Conservation (phyloP, 2,113 vertebrate species). For the Anas platyrhynchos region DNA sequence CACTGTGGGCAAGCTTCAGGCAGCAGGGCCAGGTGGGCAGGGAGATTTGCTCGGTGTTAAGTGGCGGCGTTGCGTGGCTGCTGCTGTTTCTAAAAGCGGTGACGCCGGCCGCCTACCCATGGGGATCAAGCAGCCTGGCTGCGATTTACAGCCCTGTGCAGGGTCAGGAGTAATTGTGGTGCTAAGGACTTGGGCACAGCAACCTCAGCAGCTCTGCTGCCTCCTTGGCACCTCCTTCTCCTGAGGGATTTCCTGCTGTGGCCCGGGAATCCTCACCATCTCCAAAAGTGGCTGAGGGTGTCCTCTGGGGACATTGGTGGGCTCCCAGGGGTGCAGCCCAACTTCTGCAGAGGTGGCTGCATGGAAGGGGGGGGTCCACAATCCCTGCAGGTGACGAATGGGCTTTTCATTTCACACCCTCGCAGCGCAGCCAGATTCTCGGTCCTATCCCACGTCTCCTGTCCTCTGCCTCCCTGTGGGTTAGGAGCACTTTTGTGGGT, state of each 20-base stretch:
- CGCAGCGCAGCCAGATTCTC: not conserved
- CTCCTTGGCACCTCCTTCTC: not conserved
- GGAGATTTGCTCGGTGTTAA: not conserved
- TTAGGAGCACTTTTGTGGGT: fast-evolving
- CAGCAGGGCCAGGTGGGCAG: not conserved
- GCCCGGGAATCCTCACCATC: fast-evolving
- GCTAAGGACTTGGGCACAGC: not conserved
- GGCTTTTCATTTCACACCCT: not conserved
- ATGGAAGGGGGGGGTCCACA: not conserved
- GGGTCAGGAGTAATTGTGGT: not conserved
- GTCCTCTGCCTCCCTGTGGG: fast-evolving
- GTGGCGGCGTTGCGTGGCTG: fast-evolving
- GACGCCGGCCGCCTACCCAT: constrained; percentile 8
- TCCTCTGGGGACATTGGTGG: not conserved
- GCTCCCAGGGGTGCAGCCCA: not conserved
- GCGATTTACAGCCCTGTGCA: not conserved
- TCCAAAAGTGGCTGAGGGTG: not conserved
- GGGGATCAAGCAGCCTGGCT: not conserved
- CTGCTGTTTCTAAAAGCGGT: not conserved
- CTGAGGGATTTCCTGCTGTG: not conserved
- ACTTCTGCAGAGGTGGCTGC: not conserved
- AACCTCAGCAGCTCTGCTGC: not conserved
- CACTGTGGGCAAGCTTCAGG: not conserved
- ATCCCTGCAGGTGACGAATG: not conserved
- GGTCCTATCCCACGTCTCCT: not conserved